Base-by-base conservation (phyloP, 2,113 vertebrate genomes). In the Seriola quinqueradiata region DNA sequence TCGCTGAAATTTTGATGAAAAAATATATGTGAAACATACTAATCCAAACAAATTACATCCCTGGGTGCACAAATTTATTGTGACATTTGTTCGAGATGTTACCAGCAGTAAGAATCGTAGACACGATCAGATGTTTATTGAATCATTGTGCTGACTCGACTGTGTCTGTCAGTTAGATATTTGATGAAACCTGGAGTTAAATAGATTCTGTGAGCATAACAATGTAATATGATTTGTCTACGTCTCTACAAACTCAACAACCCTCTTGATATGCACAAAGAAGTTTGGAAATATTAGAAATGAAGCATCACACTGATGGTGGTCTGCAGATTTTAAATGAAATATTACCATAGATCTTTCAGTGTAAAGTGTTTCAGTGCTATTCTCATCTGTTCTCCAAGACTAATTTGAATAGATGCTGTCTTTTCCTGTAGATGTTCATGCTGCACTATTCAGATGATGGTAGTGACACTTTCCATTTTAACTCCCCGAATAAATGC, bases 401-500 rank as follows among this genome's bases (percentile, higher is more conserved):
- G 64, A 84, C 28, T 32, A 21, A 64, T 75, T 59, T 77, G 50
- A 70, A 71, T 54, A 63, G 70, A 70, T 63, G 61, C 46, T 60
- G 25, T 72, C 44, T 67, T 74, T 69, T 71, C 66, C 42, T 36
- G 12, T 59, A 28, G 19, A 59, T 52, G 25, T 54, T 70, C 65
- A 44, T n/a, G 23, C 54, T 70, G 57, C 77, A 54, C 3, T 32
- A 38, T 79, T 76, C 58, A 70, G 38, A 28, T 25, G 19, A 71
- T 38, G 13, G 36, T n/a, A 11, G 28, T 55, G 76, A 78, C 81
- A 60, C 55, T 76, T 70, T 28, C 19, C 60, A 36, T 73, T 81
- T 81, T 34, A 63, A 48, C 63, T 68, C 17, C 50, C n/a, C 25
- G 70, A 75, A 79, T 89, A n/a, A 85, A 89, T 84, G 57, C 67